Evolutionary conservation across 2,113 vertebrate species (phyloP).

Genomic region (Orientallactaga bullata): DNA sequence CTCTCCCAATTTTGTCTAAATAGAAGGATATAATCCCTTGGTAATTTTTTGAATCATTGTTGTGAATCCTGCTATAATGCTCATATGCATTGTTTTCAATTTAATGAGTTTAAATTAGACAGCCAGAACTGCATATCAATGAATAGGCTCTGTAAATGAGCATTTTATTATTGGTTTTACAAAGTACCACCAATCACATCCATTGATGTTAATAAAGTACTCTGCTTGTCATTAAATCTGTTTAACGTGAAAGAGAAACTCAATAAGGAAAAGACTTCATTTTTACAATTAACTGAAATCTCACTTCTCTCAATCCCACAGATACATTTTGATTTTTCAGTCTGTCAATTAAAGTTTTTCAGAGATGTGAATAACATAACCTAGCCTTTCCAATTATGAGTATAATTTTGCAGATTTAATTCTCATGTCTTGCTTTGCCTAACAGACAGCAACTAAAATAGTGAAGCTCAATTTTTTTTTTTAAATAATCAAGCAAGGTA

Average conservation of each 20-base stretch:
- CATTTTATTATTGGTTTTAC: slow-evolving; percentile 68
- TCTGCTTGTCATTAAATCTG: slow-evolving; percentile 60
- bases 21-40: background rate
- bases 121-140: slow-evolving; percentile 56
- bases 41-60: slow-evolving; percentile 44
- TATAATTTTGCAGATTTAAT: slow-evolving; percentile 45
- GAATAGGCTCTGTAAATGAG: slow-evolving; percentile 61
- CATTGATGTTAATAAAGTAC: slow-evolving; percentile 54
- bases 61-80: slow-evolving; percentile 16
- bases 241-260: slow-evolving; percentile 29
- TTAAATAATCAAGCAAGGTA: slow-evolving; percentile 17
- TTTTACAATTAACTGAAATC: slow-evolving; percentile 57
- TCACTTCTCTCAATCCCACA: slow-evolving; percentile 31
- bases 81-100: slow-evolving; percentile 35
- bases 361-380: slow-evolving; percentile 45
- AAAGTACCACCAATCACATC: background rate
- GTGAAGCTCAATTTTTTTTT: slow-evolving; percentile 8
- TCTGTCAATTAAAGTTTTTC: slow-evolving; percentile 54
- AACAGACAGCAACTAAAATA: slow-evolving; percentile 57
- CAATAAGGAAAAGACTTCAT: slow-evolving; percentile 58
- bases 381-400: slow-evolving; percentile 49
- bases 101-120: slow-evolving; percentile 61
- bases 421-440: slow-evolving; percentile 49
- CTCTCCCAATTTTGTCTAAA: slow-evolving; percentile 55
- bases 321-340: slow-evolving; percentile 65